phyloP scores from a whole-genome alignment of 2,888 invertebrate genomes.

The Acronicta alni region DNA sequence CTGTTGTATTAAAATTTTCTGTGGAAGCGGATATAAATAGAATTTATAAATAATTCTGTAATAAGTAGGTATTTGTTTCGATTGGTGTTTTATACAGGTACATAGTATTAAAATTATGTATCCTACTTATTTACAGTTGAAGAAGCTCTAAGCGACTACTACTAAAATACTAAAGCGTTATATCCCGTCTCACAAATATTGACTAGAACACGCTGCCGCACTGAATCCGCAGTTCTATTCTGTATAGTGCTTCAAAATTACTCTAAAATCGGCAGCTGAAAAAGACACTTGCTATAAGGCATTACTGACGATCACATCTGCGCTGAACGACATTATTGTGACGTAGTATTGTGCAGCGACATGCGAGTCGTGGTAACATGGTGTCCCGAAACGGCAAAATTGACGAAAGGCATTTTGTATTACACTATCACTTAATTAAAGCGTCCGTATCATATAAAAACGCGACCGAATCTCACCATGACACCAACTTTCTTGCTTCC shows the following conservation, averaged over 20 bases:
- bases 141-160: conserved; percentile 29
- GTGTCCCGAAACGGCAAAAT: conserved; percentile 49
- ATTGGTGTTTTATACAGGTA: conserved; percentile 48
- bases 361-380: conserved; percentile 13
- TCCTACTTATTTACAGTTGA: conserved; percentile 47
- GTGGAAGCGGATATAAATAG: conserved; percentile 23
- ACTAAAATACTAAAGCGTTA: conserved; percentile 30
- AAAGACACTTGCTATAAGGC: conserved; percentile 68
- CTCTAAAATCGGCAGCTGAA: conserved; percentile 56
- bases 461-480: conserved; percentile 34
- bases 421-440: conserved; percentile 63
- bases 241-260: conserved; percentile 49
- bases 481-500: conserved; percentile 25
- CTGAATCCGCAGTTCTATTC: conserved; percentile 35
- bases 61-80: conserved; percentile 39
- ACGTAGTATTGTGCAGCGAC: conserved; percentile 28
- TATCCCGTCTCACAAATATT: conserved; percentile 39
- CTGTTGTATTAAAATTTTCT: conserved; percentile 24
- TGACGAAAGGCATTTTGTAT: conserved; percentile 64
- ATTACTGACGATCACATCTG: conserved; percentile 51
- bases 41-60: conserved; percentile 25
- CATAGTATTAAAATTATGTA: conserved; percentile 41
- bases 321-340: conserved; percentile 40
- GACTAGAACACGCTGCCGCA: conserved; percentile 34
- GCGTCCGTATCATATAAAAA: conserved; percentile 42